Evolutionary conservation across 2,888 invertebrate species (phyloP).

Genomic region (Plemyria rubiginata): DNA sequence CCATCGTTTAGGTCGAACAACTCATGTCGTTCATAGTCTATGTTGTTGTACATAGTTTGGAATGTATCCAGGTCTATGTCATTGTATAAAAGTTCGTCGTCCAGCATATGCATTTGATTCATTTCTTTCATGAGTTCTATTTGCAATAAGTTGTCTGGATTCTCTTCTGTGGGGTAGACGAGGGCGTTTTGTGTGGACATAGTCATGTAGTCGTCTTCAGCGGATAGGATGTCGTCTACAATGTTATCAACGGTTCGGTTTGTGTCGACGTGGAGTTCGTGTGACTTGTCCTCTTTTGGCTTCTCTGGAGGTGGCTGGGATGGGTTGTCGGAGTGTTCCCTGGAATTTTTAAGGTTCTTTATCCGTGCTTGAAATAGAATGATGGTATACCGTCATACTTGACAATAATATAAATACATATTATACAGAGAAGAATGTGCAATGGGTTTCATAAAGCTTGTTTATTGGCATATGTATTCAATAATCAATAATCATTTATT

Average conservation of each 20-base stretch:
- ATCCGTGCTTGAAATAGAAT: too few relatives aligned
- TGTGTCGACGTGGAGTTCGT: constrained; percentile 42
- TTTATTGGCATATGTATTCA: too few relatives aligned
- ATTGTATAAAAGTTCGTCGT: constrained; percentile 74
- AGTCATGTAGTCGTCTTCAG: constrained; percentile 75
- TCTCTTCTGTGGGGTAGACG: constrained; percentile 54
- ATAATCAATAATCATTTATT: too few relatives aligned
- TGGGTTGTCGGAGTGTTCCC: constrained; percentile 57
- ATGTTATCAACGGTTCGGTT: constrained; percentile 71
- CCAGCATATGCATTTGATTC: constrained; percentile 71
- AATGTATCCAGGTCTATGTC: constrained; percentile 77
- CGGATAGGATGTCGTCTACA: constrained; percentile 76
- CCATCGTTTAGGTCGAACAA: constrained; percentile 66
- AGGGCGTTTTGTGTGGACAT: constrained; percentile 60
- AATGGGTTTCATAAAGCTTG: too few relatives aligned
- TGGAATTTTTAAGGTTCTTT: constrained; percentile 35
- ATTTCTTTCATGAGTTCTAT: constrained; percentile 77
- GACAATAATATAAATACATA: too few relatives aligned
- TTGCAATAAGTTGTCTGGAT: constrained; percentile 68
- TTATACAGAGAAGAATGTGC: too few relatives aligned
- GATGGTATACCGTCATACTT: too few relatives aligned
- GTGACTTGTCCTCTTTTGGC: constrained; percentile 51
- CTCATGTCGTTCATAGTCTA: constrained; percentile 67
- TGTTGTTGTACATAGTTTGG: constrained; percentile 69
- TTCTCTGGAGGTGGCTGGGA: constrained; percentile 40